Evolutionary conservation across 92 coral and sea anemone species (phyloP), one percentile per base, ranked within the genome.

Genomic region (Zoanthus sociatus): DNA sequence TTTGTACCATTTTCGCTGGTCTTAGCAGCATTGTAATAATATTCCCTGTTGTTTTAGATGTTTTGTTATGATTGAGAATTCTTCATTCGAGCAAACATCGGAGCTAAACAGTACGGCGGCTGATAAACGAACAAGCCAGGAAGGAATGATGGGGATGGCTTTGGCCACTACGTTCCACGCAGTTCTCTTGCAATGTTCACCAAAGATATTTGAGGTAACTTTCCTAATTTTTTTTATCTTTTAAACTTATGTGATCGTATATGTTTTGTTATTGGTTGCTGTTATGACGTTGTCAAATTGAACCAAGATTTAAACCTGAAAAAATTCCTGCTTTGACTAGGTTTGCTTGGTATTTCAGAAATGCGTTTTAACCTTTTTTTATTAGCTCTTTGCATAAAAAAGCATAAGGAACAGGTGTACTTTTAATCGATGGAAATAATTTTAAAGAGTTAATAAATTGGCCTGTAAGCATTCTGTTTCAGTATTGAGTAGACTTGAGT

Each of bases 101-200:
- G 99, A 97, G 85, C 82, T 97, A 71, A 96, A 95, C 90, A 97
- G 98, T 42, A 87, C 93, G 3, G 76, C 92, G 16, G 88, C 90
- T 86, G 99, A 97, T 77, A 94, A 97, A 87, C 89, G 98, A 47
- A 92, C 95, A 82, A 92, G 97, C 70, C 94, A 95, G 85, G 99
- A 97, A 74, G 99, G 99, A 44, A 92, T 97, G 93, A 89, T 97
- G 88, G 99, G 99, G 13, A 95, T 97, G 99, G 99, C 98, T 48
- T 93, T 97, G 45, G 98, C 99, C 17, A 95, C 99, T 6, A 97
- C 99, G 14, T 97, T 95, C 86, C 99, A 97, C 82, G 92, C 99
- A 4, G 95, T 95, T 18, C 94, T 97, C 9, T 95, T 97, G 98
- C 99, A 97, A 84, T 94, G 99, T 73, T 97, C 99, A 17, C 97